A percentile compares a stretch with the other conserved stretches of the same genome.
phyloP scores from a whole-genome alignment of 2,113 vertebrate species.

The Myotis davidii region DNA sequence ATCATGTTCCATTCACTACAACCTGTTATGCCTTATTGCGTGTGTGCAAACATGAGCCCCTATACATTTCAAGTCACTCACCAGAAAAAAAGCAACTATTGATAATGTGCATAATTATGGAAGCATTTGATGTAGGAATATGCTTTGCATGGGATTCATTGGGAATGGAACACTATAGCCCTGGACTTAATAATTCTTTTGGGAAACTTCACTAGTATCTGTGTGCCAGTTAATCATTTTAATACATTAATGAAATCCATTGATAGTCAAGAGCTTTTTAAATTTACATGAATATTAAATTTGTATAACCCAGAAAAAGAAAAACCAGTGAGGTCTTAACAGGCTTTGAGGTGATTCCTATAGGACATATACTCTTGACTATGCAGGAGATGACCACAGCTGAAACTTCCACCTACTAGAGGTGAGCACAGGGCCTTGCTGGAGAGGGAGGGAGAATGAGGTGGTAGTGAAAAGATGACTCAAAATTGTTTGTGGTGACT shows the following conservation, averaged over 20 bases:
- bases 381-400: not conserved
- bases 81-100: not conserved
- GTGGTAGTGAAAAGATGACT: not conserved
- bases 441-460: not conserved
- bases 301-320: not conserved
- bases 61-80: not conserved
- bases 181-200: not conserved
- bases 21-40: not conserved
- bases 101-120: not conserved
- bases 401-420: not conserved
- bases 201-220: not conserved
- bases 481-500: not conserved
- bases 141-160: not conserved
- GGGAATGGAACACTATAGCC: not conserved
- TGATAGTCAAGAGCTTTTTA: not conserved
- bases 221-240: not conserved
- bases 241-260: not conserved
- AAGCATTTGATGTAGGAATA: not conserved
- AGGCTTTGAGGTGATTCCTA: not conserved
- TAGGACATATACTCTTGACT: not conserved
- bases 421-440: accelerated
- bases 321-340: not conserved
- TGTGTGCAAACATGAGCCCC: not conserved
- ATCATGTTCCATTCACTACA: not conserved
- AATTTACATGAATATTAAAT: not conserved